Conservation (phyloP, 2,888 invertebrate species). For the Perithous albicinctus region DNA sequence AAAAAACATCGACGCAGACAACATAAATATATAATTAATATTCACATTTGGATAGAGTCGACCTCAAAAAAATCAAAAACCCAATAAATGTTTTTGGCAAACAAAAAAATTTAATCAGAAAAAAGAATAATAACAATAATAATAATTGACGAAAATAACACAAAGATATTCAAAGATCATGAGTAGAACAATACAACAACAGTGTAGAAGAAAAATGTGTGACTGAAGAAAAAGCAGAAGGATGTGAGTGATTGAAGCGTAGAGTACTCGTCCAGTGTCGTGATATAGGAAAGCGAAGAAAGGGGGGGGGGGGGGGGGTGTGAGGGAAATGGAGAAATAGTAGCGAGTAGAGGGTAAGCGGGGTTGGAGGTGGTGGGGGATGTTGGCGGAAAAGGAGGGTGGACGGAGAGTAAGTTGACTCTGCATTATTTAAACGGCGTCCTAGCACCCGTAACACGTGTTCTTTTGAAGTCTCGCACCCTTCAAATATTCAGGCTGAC, state of each 20-base stretch:
- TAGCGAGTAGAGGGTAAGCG: conserved; percentile 53
- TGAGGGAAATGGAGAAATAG: conserved; percentile 59
- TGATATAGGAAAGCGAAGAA: conserved; percentile 33
- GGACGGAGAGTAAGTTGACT: conserved; percentile 82
- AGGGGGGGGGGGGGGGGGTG: conserved; percentile 49
- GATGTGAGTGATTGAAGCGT: conserved; percentile 18
- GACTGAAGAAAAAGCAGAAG: not conserved
- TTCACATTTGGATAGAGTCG: too few species aligned
- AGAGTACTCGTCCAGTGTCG: conserved; percentile 49
- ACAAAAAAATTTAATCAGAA: too few species aligned
- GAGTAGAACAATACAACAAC: not conserved
- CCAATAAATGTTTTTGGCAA: too few species aligned
- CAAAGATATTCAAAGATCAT: not conserved
- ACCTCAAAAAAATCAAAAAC: not conserved
- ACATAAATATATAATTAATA: too few species aligned
- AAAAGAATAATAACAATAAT: too few species aligned
- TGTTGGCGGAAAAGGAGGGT: conserved; percentile 64
- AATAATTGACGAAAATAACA: not conserved
- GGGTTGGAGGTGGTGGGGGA: conserved; percentile 54
- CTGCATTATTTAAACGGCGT: conserved; percentile 84
- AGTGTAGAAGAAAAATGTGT: not conserved
- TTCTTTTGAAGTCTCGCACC: conserved; percentile 84
- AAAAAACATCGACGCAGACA: too few species aligned
- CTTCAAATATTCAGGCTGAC: conserved; percentile 84
- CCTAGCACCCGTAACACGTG: conserved; percentile 83